These are phyloP conservation scores for Drosophila nikananu DNA, from an alignment of 1,140 invertebrate genomes.

Conservation along the genomic window DNA sequence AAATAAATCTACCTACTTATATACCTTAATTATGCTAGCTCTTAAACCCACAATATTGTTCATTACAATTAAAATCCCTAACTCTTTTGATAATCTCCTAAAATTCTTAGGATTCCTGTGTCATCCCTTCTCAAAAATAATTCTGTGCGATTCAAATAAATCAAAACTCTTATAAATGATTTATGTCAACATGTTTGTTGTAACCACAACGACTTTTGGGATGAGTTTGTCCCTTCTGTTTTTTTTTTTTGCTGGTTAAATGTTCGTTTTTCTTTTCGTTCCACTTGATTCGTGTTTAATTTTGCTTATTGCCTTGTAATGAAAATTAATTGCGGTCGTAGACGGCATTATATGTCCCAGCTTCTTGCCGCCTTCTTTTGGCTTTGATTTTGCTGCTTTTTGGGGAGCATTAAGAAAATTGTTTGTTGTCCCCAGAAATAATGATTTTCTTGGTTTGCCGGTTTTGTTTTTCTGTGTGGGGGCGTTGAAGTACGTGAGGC, in stretches of 20 bases:
- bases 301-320: slow-evolving; percentile 81
- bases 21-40: not conserved
- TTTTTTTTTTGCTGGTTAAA: not conserved
- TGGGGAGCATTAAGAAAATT: slow-evolving; percentile 50
- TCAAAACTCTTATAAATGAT: slow-evolving; percentile 60
- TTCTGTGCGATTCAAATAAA: slow-evolving; percentile 21
- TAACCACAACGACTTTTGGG: not conserved
- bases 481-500: slow-evolving; percentile 46
- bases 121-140: slow-evolving; percentile 26
- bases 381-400: slow-evolving; percentile 41
- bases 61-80: not conserved
- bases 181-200: slow-evolving; percentile 62
- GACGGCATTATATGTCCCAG: slow-evolving; percentile 40
- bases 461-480: slow-evolving; percentile 37
- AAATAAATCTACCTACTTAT: not conserved
- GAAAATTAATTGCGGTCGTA: slow-evolving; percentile 80
- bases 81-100: not conserved
- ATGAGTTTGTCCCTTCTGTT: slow-evolving; percentile 11
- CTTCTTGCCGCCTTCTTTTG: slow-evolving; percentile 14
- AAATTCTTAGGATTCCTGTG: slow-evolving; percentile 8
- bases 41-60: not conserved
- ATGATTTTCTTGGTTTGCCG: slow-evolving; percentile 10
- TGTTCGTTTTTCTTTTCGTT: slow-evolving; percentile 16
- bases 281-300: slow-evolving; percentile 77
- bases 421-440: slow-evolving; percentile 41